Evolutionary conservation across 1,140 invertebrate genomes (phyloP), one percentile per base, ranked within the genome.

Genomic region (Tyrophagus putrescentiae): DNA sequence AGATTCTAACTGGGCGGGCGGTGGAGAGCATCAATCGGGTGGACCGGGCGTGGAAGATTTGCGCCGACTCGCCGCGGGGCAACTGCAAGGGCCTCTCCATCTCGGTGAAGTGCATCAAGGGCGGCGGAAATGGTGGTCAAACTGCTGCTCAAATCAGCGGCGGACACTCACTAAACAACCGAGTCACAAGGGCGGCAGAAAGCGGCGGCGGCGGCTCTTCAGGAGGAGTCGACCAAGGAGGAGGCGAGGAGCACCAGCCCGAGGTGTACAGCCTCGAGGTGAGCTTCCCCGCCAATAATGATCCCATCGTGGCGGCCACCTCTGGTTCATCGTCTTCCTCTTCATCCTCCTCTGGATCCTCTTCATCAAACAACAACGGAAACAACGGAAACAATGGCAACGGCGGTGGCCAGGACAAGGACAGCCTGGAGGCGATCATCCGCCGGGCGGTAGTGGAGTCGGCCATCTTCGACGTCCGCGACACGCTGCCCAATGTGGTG

Each of bases 1-100:
- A 83, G 53, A 89, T 94, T 1, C 75, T 94, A 0, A 79, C 85
- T 61, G 85, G 91, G 66, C 85, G 85, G 70, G 87, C 93, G 1
- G 79, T 84, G 64, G 82, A 83, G 65, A 87, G 87, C 18, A 83
- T 94, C 25, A 87, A 90, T 65, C 82, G 86, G 34, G 75, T 93
- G 18, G 93, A 94, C 67, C 78, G 86, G 65, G 85, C 90, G 64
- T 92, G 88, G 89, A 89, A 87, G 73, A 87, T 92, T 80, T 92
- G 87, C 69, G 87, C 87, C 0, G 87, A 87, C 64, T 78, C 82
- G n/a, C 83, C 62, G 11, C 66, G 67, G n/a, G 69, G 69, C 18
- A 48, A 60, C 7, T 92, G 88, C 70, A 87, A 86, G 70, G 85
- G 90, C 68, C 73, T 92, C 34, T 79, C 85, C 54, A 89, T 92